phyloP scores from a whole-genome alignment of 2,797 vertebrate species.

The Molothrus ater region DNA sequence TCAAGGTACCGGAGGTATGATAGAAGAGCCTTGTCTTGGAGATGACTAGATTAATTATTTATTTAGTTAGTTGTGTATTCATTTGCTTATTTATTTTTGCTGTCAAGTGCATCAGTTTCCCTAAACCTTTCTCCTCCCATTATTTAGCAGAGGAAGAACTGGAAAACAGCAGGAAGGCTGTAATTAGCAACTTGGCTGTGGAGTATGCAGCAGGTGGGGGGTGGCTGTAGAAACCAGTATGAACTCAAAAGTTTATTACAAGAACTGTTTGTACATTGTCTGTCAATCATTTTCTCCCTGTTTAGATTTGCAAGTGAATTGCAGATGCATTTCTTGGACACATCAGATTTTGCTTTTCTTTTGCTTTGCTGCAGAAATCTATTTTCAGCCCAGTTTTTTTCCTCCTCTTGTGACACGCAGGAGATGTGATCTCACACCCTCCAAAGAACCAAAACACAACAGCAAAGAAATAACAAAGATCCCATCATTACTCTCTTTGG shows the following conservation, averaged over 20 bases:
- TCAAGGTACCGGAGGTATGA: not conserved
- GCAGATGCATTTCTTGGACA: not conserved
- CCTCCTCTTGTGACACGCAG: conserved; percentile 21
- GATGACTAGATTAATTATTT: not conserved
- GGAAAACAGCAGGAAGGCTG: conserved; percentile 27
- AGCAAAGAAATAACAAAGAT: not conserved
- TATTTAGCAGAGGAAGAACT: conserved; percentile 21
- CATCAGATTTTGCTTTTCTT: not conserved
- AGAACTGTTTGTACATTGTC: not conserved
- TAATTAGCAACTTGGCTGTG: not conserved
- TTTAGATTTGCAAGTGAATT: not conserved
- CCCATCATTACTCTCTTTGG: not conserved
- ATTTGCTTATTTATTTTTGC: conserved; percentile 30
- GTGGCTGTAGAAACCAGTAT: not conserved
- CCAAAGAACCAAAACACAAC: conserved; percentile 1
- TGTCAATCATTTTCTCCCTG: not conserved
- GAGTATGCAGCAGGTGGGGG: not conserved
- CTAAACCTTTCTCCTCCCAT: not conserved
- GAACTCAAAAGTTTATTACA: not conserved
- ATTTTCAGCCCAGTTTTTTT: conserved; percentile 19
- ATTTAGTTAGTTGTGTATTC: conserved; percentile 9
- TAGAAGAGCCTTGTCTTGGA: not conserved
- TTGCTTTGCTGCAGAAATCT: not conserved
- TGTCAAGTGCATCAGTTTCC: not conserved
- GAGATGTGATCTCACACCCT: conserved; percentile 32